These are phyloP conservation scores for Porites cylindrica DNA, from an alignment of 92 coral and sea anemone genomes.

Conservation along the genomic window DNA sequence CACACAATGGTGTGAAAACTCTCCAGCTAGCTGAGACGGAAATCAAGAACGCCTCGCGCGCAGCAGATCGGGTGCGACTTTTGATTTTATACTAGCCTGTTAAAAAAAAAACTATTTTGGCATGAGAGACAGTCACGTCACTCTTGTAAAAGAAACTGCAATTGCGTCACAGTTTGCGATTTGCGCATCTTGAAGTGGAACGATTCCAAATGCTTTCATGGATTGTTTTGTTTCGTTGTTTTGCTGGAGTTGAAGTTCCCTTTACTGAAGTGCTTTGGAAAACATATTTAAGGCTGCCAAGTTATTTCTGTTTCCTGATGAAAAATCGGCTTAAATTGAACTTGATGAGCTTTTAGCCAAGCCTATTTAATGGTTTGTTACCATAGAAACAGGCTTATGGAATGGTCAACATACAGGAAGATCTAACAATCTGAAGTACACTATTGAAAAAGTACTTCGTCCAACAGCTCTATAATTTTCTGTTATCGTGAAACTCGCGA, in stretches of 20 bases:
- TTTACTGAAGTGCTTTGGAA: not conserved
- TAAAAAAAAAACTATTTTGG: not conserved
- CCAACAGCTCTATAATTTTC: too few relatives aligned
- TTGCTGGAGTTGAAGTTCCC: not conserved
- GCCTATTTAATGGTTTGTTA: not conserved
- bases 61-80: too few relatives aligned
- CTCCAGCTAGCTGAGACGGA: too few relatives aligned
- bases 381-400: not conserved
- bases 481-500: too few relatives aligned
- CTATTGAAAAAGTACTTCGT: too few relatives aligned
- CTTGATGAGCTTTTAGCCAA: too few relatives aligned
- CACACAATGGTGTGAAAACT: too few relatives aligned
- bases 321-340: not conserved
- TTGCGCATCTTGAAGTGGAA: not conserved
- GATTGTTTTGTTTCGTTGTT: not conserved
- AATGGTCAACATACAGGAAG: too few relatives aligned
- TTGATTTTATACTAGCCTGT: too few relatives aligned
- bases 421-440: too few relatives aligned
- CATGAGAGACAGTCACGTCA: not conserved
- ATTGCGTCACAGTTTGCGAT: not conserved
- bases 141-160: not conserved
- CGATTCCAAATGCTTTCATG: not conserved
- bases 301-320: not conserved
- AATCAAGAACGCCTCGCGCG: too few relatives aligned
- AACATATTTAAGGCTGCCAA: not conserved